These are phyloP conservation scores for Ammodytes marinus DNA, from an alignment of 2,113 vertebrate genomes.

Conservation along the genomic window DNA sequence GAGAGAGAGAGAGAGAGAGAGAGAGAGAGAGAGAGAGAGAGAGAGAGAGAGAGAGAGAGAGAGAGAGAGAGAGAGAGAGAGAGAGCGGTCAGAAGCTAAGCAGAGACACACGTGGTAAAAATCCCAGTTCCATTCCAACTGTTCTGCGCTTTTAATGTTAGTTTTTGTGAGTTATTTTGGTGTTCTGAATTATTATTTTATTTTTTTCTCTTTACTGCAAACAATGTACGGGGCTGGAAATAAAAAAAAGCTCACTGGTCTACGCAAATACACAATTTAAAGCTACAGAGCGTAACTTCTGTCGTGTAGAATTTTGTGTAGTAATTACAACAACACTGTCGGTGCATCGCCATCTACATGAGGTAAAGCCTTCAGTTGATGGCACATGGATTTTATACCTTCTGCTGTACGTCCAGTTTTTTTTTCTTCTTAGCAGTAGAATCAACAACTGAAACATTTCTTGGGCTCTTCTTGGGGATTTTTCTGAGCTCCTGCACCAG, in stretches of 20 bases:
- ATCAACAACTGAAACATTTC: too few relatives aligned
- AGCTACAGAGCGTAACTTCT: too few relatives aligned
- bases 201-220: conserved; percentile 2
- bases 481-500: too few relatives aligned
- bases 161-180: conserved; percentile 31
- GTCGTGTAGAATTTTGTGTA: too few relatives aligned
- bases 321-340: too few relatives aligned
- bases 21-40: not conserved
- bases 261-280: not conserved
- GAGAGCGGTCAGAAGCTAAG: not conserved
- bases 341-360: too few relatives aligned
- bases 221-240: conserved; percentile 59
- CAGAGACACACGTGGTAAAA: not conserved
- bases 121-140: conserved; percentile 51
- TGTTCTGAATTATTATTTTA: conserved; percentile 28
- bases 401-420: too few relatives aligned
- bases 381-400: too few relatives aligned
- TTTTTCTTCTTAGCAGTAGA: too few relatives aligned
- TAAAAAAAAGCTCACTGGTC: conserved; percentile 47
- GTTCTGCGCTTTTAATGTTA: conserved; percentile 52
- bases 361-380: too few relatives aligned
- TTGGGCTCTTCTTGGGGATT: too few relatives aligned
- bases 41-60: not conserved
- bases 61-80: not conserved
- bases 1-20: not conserved